Conservation (phyloP, 1,140 invertebrate genomes). For the Atta colombica region DNA sequence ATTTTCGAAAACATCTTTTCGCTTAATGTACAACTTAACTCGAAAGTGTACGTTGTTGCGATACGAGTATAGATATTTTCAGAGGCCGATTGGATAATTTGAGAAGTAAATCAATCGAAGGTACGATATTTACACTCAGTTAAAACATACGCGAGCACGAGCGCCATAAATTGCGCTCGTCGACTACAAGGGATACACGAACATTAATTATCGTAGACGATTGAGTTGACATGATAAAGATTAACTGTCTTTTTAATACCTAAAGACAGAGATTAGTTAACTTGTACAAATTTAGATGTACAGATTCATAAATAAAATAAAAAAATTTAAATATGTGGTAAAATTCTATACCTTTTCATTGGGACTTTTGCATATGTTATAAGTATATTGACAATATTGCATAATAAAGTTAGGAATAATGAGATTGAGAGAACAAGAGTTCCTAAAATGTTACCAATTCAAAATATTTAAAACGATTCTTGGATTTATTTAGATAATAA, state of each 20-base stretch:
- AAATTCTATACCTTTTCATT: not conserved
- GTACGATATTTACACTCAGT: constrained; percentile 74
- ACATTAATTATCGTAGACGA: constrained; percentile 81
- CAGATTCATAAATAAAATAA: not conserved
- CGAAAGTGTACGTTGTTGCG: constrained; percentile 38
- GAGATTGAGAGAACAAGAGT: not conserved
- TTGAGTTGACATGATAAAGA: constrained; percentile 81
- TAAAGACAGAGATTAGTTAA: constrained; percentile 60
- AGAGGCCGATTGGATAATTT: constrained; percentile 68
- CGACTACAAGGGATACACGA: constrained; percentile 77
- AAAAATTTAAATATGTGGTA: not conserved
- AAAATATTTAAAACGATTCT: not conserved
- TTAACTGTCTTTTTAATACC: constrained; percentile 71
- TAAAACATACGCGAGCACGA: constrained; percentile 71
- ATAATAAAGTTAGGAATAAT: not conserved
- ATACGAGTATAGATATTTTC: constrained; percentile 33
- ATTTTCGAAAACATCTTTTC: not conserved
- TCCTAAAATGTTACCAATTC: not conserved
- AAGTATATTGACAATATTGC: not conserved
- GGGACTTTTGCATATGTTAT: not conserved
- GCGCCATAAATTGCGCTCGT: constrained; percentile 80
- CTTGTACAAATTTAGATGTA: not conserved
- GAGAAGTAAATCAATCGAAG: constrained; percentile 74
- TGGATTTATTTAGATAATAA: not conserved
- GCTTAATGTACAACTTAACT: constrained; percentile 42